Evolutionary conservation across 2,888 invertebrate genomes (phyloP), one percentile per base, ranked within the genome.

Genomic region (Synergus itoensis): DNA sequence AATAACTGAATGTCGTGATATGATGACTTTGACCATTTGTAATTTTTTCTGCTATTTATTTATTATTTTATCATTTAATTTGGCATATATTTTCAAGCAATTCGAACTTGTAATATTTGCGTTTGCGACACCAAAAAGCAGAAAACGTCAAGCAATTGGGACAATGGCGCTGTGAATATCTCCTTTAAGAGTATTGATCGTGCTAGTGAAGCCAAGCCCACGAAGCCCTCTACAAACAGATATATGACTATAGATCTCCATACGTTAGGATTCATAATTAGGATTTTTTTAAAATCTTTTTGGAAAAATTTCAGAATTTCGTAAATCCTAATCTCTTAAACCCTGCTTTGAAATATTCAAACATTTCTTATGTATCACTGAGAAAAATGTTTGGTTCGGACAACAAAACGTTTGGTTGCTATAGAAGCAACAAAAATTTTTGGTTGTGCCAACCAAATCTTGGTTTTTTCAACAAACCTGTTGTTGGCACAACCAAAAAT

Each of bases 131-230:
- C 9, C 4, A 28, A 36, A 62, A 76, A 62, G 12, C 40, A 14
- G 36, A 45, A 60, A 63, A 60, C 18, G n/a, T 60, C 40, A 81
- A 80, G 79, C 83, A 82, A 85, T 85, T 85, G 84, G 83, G 84
- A 85, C 84, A 83, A 80, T 79, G 81, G 77, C 80, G 83, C 81
- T 81, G 80, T 79, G 81, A 83, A 85, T 84, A 88, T 88, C 88
- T 86, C 84, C 89, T 89, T 88, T 87, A 88, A 28, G 28, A 88
- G 87, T 89, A 89, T 89, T 89, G 89, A 89, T 89, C 89, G 87
- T 79, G 79, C 80, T 64, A 80, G 79, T 80, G 82, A 86, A 86
- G 86, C 85, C 87, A 84, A 86, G 86, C 86, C 84, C 85, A 80
- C 80, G 76, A 81, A 81, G 82, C 77, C 80, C 77, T 79, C 81